A percentile compares a stretch with the other conserved stretches of the same genome.
Conservation (phyloP, 2,113 vertebrate genomes). For the Rousettus leschenaultii region DNA sequence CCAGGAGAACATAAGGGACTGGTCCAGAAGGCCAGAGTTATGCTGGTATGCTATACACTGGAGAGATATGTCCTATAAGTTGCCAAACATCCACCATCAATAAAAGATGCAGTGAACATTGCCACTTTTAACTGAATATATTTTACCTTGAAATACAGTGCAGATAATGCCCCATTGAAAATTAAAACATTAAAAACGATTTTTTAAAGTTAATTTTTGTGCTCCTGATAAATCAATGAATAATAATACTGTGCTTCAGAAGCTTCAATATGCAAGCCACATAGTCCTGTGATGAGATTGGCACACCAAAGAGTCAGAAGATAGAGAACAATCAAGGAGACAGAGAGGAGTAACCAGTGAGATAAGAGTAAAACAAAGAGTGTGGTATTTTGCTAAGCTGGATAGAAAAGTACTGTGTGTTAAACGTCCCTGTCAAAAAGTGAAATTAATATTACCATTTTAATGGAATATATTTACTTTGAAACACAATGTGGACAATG, state of each 20-base stretch:
- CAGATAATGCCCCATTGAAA: not conserved
- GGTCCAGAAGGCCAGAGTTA: not conserved
- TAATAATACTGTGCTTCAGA: slow-evolving; percentile 9
- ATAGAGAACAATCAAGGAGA: not conserved
- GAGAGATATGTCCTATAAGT: not conserved
- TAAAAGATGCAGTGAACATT: not conserved
- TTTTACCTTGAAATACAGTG: not conserved
- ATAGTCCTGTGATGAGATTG: not conserved
- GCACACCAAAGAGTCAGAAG: not conserved
- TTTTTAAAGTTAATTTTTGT: not conserved
- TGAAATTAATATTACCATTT: not conserved
- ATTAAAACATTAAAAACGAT: slow-evolving; percentile 2
- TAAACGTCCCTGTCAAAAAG: not conserved
- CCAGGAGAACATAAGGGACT: not conserved
- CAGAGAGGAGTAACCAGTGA: not conserved
- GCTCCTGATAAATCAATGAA: not conserved
- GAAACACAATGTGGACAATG: not conserved
- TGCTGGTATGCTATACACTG: not conserved
- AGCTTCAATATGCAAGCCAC: not conserved
- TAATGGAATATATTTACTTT: not conserved
- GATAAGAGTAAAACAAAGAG: not conserved
- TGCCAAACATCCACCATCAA: not conserved
- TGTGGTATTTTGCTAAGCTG: not conserved
- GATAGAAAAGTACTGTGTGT: not conserved
- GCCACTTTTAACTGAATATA: not conserved